A percentile compares a stretch with the other conserved stretches of the same genome.
These are phyloP conservation scores for Podargus strigoides DNA, from an alignment of 2,797 vertebrate species.

Conservation along the genomic window DNA sequence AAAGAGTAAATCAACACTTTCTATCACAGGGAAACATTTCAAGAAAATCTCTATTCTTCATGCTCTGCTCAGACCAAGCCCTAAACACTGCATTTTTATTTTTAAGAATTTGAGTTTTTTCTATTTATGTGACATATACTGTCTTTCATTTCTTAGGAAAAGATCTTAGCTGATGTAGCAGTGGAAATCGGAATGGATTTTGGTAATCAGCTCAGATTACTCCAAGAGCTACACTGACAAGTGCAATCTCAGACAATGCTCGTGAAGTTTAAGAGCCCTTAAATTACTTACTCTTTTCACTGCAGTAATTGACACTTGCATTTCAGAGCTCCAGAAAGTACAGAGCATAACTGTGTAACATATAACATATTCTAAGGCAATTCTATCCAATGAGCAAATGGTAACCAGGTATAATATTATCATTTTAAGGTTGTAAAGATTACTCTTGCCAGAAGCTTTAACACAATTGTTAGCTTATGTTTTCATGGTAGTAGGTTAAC, in stretches of 20 bases:
- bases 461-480: not conserved
- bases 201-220: constrained; percentile 7
- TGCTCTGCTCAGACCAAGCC: not conserved
- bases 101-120: not conserved
- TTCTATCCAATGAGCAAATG: not conserved
- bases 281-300: not conserved
- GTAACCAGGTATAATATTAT: not conserved
- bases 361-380: not conserved
- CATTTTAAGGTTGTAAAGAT: not conserved
- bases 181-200: not conserved
- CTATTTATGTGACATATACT: not conserved
- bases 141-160: not conserved
- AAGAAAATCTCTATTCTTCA: not conserved
- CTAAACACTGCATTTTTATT: not conserved
- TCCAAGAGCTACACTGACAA: not conserved
- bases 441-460: not conserved
- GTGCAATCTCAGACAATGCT: constrained; percentile 3
- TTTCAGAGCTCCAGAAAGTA: not conserved
- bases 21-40: not conserved
- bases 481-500: not conserved
- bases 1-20: not conserved
- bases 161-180: not conserved
- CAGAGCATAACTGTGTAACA: not conserved
- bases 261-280: not conserved
- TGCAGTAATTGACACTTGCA: not conserved